These are phyloP conservation scores for Limnothrissa miodon DNA, from an alignment of 2,113 vertebrate species.

Conservation along the genomic window DNA sequence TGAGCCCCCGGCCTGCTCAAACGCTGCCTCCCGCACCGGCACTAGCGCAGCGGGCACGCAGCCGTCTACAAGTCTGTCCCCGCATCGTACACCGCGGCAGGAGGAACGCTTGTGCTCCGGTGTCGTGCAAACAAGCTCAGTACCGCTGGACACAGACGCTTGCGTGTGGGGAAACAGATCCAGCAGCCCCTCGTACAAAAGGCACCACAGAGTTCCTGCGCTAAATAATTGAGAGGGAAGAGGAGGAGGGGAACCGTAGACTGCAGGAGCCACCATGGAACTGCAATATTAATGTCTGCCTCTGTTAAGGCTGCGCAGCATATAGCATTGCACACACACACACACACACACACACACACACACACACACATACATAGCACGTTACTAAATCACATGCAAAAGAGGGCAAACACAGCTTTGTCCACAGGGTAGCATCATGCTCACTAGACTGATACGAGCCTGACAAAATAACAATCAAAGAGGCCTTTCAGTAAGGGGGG, in stretches of 20 bases:
- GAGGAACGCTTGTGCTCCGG: neutral
- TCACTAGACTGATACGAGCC: neutral
- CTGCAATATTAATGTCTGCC: constrained; percentile 75
- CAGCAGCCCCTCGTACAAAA: constrained; percentile 60
- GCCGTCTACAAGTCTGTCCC: neutral
- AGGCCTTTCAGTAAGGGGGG: neutral
- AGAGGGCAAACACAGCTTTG: constrained; percentile 22
- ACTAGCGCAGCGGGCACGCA: neutral
- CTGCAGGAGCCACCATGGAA: constrained; percentile 51
- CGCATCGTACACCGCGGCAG: neutral
- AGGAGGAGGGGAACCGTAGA: constrained; percentile 67
- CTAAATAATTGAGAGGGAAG: constrained; percentile 85
- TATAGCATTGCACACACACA: neutral
- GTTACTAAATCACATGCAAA: constrained; percentile 6
- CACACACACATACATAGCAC: constrained; percentile 15
- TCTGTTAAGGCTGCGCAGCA: constrained; percentile 13
- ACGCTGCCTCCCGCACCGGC: constrained; percentile 12
- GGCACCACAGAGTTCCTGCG: constrained; percentile 62
- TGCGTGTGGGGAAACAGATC: constrained; percentile 69
- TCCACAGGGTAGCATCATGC: neutral
- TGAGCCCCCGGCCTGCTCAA: constrained; percentile 20
- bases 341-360: neutral
- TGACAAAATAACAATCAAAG: neutral
- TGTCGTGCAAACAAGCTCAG: neutral
- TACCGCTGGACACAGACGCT: constrained; percentile 29